A percentile compares a stretch with the other conserved stretches of the same genome.
Conservation (phyloP, 1,140 invertebrate genomes). For the Nasonia vitripennis region DNA sequence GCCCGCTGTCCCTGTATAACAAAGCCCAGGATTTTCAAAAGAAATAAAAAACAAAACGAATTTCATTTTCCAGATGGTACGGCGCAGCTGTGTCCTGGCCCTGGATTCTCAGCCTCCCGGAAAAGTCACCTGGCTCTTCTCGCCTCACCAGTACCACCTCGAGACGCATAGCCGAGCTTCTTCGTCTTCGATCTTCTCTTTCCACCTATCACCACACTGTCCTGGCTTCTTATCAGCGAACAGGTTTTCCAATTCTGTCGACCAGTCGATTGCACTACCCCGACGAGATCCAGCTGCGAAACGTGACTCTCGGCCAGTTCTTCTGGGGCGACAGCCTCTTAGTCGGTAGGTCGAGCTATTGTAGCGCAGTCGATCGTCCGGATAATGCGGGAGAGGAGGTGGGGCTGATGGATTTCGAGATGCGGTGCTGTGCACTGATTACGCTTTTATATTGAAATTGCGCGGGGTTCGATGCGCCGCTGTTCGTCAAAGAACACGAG, state of each 20-base stretch:
- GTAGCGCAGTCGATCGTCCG: too few relatives aligned
- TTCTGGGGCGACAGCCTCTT: constrained; percentile 57
- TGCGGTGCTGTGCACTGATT: too few relatives aligned
- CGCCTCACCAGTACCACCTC: constrained; percentile 46
- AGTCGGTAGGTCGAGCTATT: constrained; percentile 48
- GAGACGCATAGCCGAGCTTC: constrained; percentile 41
- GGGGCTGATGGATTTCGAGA: not conserved
- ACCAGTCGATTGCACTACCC: constrained; percentile 53
- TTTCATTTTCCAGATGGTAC: constrained; percentile 55
- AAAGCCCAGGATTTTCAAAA: too few relatives aligned
- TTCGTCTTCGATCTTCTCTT: constrained; percentile 53
- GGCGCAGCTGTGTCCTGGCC: constrained; percentile 56
- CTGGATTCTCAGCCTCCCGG: constrained; percentile 48
- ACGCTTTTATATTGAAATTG: not conserved
- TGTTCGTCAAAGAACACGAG: too few relatives aligned
- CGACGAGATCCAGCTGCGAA: constrained; percentile 32
- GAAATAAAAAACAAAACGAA: too few relatives aligned
- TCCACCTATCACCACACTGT: constrained; percentile 53
- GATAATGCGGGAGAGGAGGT: too few relatives aligned
- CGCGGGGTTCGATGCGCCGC: not conserved
- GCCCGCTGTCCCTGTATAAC: too few relatives aligned
- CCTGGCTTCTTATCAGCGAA: constrained; percentile 36
- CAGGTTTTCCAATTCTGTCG: constrained; percentile 51
- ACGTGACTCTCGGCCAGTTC: constrained; percentile 43
- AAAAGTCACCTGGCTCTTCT: constrained; percentile 53